These are phyloP conservation scores for Drosophila niveifrons DNA, from an alignment of 2,888 invertebrate genomes.

Conservation along the genomic window DNA sequence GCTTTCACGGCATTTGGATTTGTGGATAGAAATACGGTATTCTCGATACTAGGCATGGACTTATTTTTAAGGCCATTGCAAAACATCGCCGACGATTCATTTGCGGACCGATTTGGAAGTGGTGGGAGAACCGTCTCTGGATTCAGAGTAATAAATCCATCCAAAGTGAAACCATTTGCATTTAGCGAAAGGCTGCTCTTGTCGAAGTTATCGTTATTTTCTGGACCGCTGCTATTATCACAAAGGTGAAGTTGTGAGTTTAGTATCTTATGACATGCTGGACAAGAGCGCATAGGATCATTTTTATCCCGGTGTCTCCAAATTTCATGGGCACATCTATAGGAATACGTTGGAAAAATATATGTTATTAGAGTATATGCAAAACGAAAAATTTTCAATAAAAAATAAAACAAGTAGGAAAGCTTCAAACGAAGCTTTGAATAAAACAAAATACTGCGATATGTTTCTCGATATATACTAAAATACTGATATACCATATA, in stretches of 20 bases:
- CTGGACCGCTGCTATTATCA: slow-evolving; percentile 47
- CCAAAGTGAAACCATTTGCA: slow-evolving; percentile 46
- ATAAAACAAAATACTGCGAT: too few species aligned
- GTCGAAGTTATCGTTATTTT: slow-evolving; percentile 53
- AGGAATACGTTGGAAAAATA: neutral
- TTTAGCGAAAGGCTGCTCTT: slow-evolving; percentile 52
- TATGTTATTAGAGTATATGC: too few species aligned
- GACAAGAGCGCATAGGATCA: slow-evolving; percentile 89
- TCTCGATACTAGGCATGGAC: slow-evolving; percentile 69
- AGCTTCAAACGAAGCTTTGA: too few species aligned
- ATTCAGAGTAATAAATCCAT: slow-evolving; percentile 58
- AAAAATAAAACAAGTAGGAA: too few species aligned
- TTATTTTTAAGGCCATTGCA: slow-evolving; percentile 64
- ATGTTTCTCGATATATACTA: too few species aligned
- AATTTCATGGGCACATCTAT: slow-evolving; percentile 89
- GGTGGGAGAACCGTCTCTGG: slow-evolving; percentile 36
- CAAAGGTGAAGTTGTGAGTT: slow-evolving; percentile 88
- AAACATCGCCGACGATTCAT: slow-evolving; percentile 49
- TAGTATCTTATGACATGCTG: slow-evolving; percentile 90
- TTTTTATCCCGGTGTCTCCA: slow-evolving; percentile 88
- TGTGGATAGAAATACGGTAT: slow-evolving; percentile 68
- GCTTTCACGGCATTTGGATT: slow-evolving; percentile 70
- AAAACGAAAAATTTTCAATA: too few species aligned
- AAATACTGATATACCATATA: too few species aligned
- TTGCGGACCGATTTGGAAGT: slow-evolving; percentile 24